Conservation (phyloP, 1,140 invertebrate genomes). For the Bilobella aurantiaca region DNA sequence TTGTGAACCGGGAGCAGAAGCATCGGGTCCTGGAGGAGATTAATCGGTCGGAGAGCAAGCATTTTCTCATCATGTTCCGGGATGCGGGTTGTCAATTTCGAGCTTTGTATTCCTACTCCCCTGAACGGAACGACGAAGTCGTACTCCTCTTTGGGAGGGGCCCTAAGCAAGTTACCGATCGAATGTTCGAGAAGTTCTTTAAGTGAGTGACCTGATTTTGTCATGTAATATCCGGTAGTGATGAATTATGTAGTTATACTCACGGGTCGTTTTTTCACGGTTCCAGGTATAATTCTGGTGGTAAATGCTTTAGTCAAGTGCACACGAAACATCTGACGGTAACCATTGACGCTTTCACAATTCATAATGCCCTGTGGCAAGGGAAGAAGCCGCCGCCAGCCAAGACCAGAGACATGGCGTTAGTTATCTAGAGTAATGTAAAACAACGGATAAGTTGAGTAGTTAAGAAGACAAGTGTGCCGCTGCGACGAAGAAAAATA, state of each 20-base stretch:
- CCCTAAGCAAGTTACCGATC: conserved; percentile 85
- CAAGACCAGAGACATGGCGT: conserved; percentile 84
- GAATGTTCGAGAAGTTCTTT: conserved; percentile 99
- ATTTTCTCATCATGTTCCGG: conserved; percentile 95
- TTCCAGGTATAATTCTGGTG: conserved; percentile 96
- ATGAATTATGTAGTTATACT: too few relatives aligned
- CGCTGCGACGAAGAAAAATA: too few relatives aligned
- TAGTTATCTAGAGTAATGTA: too few relatives aligned
- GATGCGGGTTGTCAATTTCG: conserved; percentile 92
- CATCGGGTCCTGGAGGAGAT: conserved; percentile 89
- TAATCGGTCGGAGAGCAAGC: conserved; percentile 84
- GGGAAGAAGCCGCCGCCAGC: conserved; percentile 84
- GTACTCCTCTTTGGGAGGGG: conserved; percentile 83
- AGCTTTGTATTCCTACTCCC: conserved; percentile 90
- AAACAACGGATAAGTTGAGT: too few relatives aligned
- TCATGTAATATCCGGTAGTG: too few relatives aligned
- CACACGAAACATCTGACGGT: conserved; percentile 98
- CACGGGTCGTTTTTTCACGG: too few relatives aligned
- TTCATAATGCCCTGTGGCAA: conserved; percentile 81
- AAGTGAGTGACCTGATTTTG: too few relatives aligned
- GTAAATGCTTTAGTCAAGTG: conserved; percentile 93
- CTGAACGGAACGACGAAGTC: conserved; percentile 81
- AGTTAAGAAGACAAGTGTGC: too few relatives aligned
- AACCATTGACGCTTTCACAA: conserved; percentile 98
- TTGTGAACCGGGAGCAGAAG: conserved; percentile 87